Evolutionary conservation across 92 coral and sea anemone species (phyloP).

Genomic region (Epizoanthus scotinus): DNA sequence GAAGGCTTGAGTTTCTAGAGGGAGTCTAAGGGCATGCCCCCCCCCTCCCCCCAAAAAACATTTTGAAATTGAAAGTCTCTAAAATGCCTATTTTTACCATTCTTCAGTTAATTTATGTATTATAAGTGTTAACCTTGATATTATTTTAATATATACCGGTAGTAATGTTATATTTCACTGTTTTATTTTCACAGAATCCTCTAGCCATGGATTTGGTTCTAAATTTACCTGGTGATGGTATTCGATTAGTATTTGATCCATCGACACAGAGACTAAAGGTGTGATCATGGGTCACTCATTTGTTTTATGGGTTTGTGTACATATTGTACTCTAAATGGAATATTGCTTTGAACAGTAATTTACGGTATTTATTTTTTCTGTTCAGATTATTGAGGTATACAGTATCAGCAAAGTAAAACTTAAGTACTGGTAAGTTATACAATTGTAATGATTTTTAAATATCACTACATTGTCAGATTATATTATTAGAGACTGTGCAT

Average conservation of each 20-base stretch:
- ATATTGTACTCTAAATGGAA: too few species aligned
- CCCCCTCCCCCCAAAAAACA: too few species aligned
- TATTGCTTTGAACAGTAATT: not conserved
- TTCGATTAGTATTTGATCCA: slow-evolving; percentile 96
- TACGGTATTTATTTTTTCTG: not conserved
- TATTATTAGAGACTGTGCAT: too few species aligned
- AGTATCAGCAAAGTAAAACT: slow-evolving; percentile 94
- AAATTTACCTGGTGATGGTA: slow-evolving; percentile 96
- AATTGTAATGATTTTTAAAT: not conserved
- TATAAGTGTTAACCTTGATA: too few species aligned
- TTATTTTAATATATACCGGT: not conserved
- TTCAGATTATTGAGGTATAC: slow-evolving; percentile 94
- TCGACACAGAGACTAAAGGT: slow-evolving; percentile 98
- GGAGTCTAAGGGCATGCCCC: too few species aligned
- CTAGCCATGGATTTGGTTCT: slow-evolving; percentile 96
- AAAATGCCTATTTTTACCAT: not conserved
- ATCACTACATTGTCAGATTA: not conserved
- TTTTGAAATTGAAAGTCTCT: too few species aligned
- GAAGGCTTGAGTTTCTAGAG: too few species aligned
- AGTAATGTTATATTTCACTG: not conserved
- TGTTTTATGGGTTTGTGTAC: too few species aligned
- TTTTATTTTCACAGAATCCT: slow-evolving; percentile 77
- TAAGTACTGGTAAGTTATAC: slow-evolving; percentile 81
- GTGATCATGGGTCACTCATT: not conserved
- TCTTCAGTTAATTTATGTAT: not conserved